Evolutionary conservation across 2,797 vertebrate species (phyloP).

Genomic region (Triplophysa bombifrons): DNA sequence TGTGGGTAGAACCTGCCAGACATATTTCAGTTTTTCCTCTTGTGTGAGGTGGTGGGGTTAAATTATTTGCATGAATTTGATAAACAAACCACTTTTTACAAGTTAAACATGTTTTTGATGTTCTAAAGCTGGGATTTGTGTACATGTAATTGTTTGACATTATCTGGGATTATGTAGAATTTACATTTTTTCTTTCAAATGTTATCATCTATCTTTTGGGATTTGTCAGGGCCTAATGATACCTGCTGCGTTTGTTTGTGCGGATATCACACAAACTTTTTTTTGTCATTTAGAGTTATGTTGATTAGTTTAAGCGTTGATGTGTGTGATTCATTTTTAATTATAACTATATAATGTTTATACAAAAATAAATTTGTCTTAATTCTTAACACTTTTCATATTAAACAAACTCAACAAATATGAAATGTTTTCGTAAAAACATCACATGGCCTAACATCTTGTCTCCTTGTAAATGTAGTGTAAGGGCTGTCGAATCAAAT

Average conservation of each 20-base stretch:
- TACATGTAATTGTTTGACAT: slow-evolving; percentile 36
- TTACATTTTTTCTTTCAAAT: slow-evolving; percentile 19
- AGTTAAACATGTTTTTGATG: background rate
- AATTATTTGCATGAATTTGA: background rate
- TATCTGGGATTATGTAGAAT: slow-evolving; percentile 12
- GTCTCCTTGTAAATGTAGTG: background rate
- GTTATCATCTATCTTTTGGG: slow-evolving; percentile 34
- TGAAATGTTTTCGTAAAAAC: background rate
- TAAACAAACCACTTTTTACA: background rate
- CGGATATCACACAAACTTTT: too few relatives aligned
- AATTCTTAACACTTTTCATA: background rate
- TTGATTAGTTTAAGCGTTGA: slow-evolving; percentile 1
- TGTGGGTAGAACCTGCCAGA: background rate
- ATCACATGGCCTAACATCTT: background rate
- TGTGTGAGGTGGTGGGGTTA: background rate
- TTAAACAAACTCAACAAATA: background rate
- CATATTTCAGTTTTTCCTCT: background rate
- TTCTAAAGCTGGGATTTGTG: background rate
- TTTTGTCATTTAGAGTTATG: background rate
- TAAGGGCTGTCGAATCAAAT: too few relatives aligned
- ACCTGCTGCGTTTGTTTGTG: too few relatives aligned
- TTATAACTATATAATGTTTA: too few relatives aligned
- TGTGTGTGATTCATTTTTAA: background rate
- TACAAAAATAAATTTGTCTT: too few relatives aligned
- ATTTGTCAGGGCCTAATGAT: background rate